Base-by-base conservation (phyloP, 2,888 invertebrate species). In the Argyresthia goedartella region DNA sequence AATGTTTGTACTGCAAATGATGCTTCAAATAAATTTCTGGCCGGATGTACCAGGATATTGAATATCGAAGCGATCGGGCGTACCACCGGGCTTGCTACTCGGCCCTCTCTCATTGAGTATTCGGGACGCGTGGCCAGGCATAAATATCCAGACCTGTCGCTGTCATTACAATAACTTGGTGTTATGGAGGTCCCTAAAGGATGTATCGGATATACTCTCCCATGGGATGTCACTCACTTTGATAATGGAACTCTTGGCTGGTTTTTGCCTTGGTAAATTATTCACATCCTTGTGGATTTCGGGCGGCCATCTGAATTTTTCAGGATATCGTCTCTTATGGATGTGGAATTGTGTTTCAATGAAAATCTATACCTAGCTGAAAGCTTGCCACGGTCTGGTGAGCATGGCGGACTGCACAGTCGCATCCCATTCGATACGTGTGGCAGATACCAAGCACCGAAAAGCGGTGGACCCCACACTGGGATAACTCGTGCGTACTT, bases 91-190 rank as follows among this genome's bases (percentile, higher is more conserved):
- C 47, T 54, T 48, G 34, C 34, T 55, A 55, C 53, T 52, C 52
- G 58, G 57, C 49, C 59, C 59, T 56, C 39, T 1, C 70, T 81
- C 79, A 81, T 84, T 81, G 65, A 55, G 69, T 82, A 85, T 85
- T 81, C 85, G 66, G 76, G 71, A 65, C 68, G 81, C 81, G 70
- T 80, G 77, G 70, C 59, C 57, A 57, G 76, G 79, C 85, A 84
- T 84, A 86, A 86, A 84, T 85, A 86, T 84, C 81, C 76, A 51
- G 45, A 44, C 49, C 73, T 77, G 80, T 79, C 82, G 75, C 67
- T 62, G 81, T 82, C 81, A 81, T 84, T 84, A 84, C 80, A 80
- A 81, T 81, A 76, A 79, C 73, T 80, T 76, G 62, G 76, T 43
- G 61, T 58, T 64, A 63, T 61, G 76, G 71, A 73, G 66, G 69